Evolutionary conservation across 2,113 vertebrate genomes (phyloP).

Genomic region (Notiomystis cincta): DNA sequence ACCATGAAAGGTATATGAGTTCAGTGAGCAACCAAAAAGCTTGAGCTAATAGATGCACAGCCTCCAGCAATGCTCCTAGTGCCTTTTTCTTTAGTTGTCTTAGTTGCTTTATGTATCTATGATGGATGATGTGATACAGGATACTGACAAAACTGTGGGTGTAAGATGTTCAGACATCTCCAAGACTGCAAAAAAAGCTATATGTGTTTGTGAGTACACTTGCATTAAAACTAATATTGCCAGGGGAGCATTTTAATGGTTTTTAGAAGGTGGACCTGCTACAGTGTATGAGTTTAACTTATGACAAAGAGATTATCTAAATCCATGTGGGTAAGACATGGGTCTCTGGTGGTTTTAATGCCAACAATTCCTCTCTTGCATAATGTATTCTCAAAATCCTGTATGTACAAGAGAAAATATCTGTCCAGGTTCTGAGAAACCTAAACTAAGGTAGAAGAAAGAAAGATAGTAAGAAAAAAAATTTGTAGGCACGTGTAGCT

Average conservation of each 20-base stretch:
- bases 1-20: background rate
- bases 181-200: background rate
- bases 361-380: background rate
- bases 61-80: background rate
- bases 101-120: background rate
- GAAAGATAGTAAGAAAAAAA: background rate
- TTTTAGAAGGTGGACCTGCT: background rate
- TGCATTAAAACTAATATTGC: background rate
- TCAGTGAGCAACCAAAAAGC: background rate
- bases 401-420: background rate
- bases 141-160: background rate
- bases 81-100: background rate
- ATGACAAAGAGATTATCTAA: background rate
- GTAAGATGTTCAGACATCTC: background rate
- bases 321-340: fast-evolving
- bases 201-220: background rate
- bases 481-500: background rate
- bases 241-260: background rate
- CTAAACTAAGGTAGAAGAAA: background rate
- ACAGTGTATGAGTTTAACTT: background rate
- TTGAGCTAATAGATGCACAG: background rate
- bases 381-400: background rate
- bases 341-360: background rate
- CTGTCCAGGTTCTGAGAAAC: background rate
- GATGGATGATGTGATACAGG: background rate